phyloP scores from a whole-genome alignment of 1,140 invertebrate genomes.

The Sminthurides bifidus region DNA sequence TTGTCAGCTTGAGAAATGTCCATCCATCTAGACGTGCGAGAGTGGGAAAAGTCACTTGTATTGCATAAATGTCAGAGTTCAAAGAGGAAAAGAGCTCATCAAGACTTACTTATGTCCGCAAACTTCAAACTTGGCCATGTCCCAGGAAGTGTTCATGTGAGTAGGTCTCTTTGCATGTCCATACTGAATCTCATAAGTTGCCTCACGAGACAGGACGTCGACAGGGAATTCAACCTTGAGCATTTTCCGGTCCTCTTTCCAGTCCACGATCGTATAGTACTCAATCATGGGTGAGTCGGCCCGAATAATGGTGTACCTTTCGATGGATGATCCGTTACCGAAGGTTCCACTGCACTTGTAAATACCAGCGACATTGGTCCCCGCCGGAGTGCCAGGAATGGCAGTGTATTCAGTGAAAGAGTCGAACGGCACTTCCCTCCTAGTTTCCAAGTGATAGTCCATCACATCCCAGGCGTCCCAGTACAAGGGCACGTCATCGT shows the following conservation, averaged over 20 bases:
- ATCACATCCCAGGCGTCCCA: conserved; percentile 47
- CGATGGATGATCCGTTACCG: conserved; percentile 37
- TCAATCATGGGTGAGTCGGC: conserved; percentile 39
- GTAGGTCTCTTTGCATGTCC: conserved; percentile 42
- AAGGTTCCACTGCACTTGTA: conserved; percentile 36
- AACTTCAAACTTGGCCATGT: conserved; percentile 45
- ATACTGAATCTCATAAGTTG: conserved; percentile 44
- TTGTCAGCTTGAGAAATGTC: conserved; percentile 42
- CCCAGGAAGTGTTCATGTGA: conserved; percentile 47
- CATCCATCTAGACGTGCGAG: conserved; percentile 38
- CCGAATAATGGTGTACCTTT: conserved; percentile 39
- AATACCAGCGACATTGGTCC: conserved; percentile 35
- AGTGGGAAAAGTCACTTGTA: neutral
- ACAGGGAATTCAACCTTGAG: conserved; percentile 44
- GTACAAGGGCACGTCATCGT: conserved; percentile 45
- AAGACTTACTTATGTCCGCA: conserved; percentile 40
- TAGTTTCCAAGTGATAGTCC: conserved; percentile 45
- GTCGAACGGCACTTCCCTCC: conserved; percentile 26
- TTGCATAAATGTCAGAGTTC: neutral
- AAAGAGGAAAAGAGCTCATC: too few relatives aligned
- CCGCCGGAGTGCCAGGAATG: conserved; percentile 21
- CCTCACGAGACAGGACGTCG: conserved; percentile 36
- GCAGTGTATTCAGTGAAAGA: neutral
- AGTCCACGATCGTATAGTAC: conserved; percentile 37
- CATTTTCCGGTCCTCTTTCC: conserved; percentile 44